Percentiles rank a stretch among this genome's conserved stretches.
Conservation (phyloP, 1,140 invertebrate genomes). For the Drosophila lini region DNA sequence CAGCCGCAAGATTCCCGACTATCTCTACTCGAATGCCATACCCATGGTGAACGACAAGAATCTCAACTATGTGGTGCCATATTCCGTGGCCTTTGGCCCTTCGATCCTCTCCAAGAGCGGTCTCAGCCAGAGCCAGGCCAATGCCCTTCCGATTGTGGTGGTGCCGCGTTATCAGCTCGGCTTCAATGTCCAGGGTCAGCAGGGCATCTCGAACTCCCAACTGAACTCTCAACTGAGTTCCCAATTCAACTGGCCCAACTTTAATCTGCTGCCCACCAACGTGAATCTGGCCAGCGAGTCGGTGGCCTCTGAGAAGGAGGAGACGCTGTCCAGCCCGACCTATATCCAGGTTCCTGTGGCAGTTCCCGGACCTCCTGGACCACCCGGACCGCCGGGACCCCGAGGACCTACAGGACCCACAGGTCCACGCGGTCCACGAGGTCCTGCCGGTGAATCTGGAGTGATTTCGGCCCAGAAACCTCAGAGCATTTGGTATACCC, state of each 20-base stretch:
- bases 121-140: constrained; percentile 29
- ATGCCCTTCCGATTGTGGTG: constrained; percentile 41
- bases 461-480: constrained; percentile 33
- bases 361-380: constrained; percentile 63
- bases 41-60: constrained; percentile 73
- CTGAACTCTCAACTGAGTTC: constrained; percentile 4
- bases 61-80: constrained; percentile 68
- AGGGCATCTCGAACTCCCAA: background rate
- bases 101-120: constrained; percentile 35
- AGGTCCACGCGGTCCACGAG: constrained; percentile 51
- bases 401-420: constrained; percentile 50
- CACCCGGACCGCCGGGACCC: constrained; percentile 62
- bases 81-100: constrained; percentile 60
- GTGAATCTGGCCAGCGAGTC: constrained; percentile 4
- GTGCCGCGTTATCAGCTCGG: constrained; percentile 61
- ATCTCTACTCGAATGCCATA: constrained; percentile 74
- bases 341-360: constrained; percentile 53
- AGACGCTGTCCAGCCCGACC: constrained; percentile 12
- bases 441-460: constrained; percentile 30
- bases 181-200: constrained; percentile 67
- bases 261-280: constrained; percentile 37
- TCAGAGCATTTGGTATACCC: constrained; percentile 57
- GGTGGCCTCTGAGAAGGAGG: constrained; percentile 51
- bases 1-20: constrained; percentile 73
- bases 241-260: constrained; percentile 35